Evolutionary conservation across 2,888 invertebrate genomes (phyloP), one percentile per base, ranked within the genome.

Genomic region (Melanargia galathea): DNA sequence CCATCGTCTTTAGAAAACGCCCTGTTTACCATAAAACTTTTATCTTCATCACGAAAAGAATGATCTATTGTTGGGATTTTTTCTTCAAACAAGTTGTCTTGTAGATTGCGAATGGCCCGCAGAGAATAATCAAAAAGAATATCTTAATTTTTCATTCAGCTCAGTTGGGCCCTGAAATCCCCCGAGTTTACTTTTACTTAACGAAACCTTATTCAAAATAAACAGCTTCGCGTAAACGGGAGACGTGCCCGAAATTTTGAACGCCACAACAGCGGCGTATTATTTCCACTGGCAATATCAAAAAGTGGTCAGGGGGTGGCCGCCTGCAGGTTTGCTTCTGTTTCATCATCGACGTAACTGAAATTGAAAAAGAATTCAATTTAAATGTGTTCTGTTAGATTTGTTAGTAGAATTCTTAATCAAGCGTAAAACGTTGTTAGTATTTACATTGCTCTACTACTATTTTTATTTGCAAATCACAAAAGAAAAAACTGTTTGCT

Each of bases 201-300:
- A 80, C 81, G 77, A 80, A 84, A 86, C 85, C 86, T 88, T 87
- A 89, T 89, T 90, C 87, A 89, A 89, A 89, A 87, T 86, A 89
- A 90, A 89, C 89, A 89, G 80, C 77, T 76, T 78, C 81, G 85
- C 83, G 87, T 87, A 85, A 88, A 87, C 84, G 86, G 76, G 68
- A 70, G 76, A 87, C 88, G 90, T 90, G 89, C 81, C 80, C 73
- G 73, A 83, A 87, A 86, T 90, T 78, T 80, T 72, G 76, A 85
- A 80, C 76, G 75, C 70, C 71, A 77, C 80, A 77, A 81, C 83
- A 81, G 74, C 75, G 72, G 74, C 69, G 78, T 82, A 82, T 84
- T 86, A 85, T 87, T 86, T 84, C 80, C 77, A 72, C 78, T 77
- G 78, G 79, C 76, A 80, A 81, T 83, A 84, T 82, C 62, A 81